A percentile compares a stretch with the other conserved stretches of the same genome.
Conservation (phyloP, 1,140 invertebrate species). For the Drosophila saltans region DNA sequence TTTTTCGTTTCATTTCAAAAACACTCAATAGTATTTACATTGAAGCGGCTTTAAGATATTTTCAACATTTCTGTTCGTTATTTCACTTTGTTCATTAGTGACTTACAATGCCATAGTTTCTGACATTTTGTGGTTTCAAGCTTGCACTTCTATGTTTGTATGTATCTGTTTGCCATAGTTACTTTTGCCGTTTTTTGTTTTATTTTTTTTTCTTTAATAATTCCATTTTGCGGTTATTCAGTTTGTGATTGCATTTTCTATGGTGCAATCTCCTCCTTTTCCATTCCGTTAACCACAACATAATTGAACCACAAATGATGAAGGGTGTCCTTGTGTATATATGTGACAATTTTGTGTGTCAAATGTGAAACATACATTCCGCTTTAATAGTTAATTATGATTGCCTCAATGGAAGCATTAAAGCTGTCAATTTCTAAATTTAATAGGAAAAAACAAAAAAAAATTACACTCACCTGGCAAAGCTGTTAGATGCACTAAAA, state of each 20-base stretch:
- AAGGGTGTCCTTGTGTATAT: constrained; percentile 10
- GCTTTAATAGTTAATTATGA: constrained; percentile 11
- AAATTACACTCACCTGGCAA: constrained; percentile 61
- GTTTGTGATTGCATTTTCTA: neutral
- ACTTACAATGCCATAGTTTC: neutral
- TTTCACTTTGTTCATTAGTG: neutral
- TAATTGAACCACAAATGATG: constrained; percentile 59
- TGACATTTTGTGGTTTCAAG: neutral
- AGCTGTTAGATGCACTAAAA: constrained; percentile 50
- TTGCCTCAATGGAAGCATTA: neutral
- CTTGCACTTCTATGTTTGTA: neutral
- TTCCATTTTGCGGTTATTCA: constrained; percentile 3
- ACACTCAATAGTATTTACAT: too few species aligned
- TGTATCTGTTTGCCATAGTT: neutral
- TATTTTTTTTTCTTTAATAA: constrained; percentile 6
- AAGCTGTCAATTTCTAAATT: neutral
- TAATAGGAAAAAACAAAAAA: neutral
- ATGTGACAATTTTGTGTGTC: neutral
- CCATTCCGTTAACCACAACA: constrained; percentile 39
- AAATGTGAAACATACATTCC: constrained; percentile 1
- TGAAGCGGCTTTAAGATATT: too few species aligned
- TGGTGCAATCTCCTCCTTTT: neutral
- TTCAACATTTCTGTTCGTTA: too few species aligned
- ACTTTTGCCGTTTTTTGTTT: neutral
- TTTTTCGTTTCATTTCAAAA: too few species aligned